Evolutionary conservation across 2,797 vertebrate species (phyloP), one percentile per base, ranked within the genome.

Genomic region (Coregonus suidteri): DNA sequence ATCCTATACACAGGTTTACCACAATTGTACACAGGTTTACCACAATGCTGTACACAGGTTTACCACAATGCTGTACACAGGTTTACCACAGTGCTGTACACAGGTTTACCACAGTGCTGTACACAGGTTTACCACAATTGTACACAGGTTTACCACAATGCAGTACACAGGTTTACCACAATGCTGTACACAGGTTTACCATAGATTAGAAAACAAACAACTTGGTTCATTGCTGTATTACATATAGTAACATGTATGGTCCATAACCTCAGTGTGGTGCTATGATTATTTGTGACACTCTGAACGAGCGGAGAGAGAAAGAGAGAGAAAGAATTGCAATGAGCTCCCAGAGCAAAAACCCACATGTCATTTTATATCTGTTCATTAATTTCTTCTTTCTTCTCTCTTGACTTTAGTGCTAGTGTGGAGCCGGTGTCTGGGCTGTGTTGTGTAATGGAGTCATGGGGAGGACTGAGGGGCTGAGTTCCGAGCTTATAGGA

Each of bases 311-410:
- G 68, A 52, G 74, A 73, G 20, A 37, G 9, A 65, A 41, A 31
- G 59, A 64, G 56, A 47, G 18, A 62, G 34, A 31, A 9, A n/a
- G 2, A 67, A 14, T 52, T 30, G 52, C 41, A 62, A 34, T 56
- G 7, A 6, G 35, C 30, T 18, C 37, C 37, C 18, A 70, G 51
- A 59, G 16, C 31, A 6, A 52, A 76, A 41, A 70, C 72, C 31
- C 6, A 69, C 81, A 77, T 79, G 86, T 77, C 80, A 80, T 87
- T 83, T 75, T 82, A 73, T 56, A 82, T 86, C 73, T 81, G 75
- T 80, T 84, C 76, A 31, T 71, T 65, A 30, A 37, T 71, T 71
- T 51, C n/a, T 78, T 53, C 30, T 76, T 30, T 53, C n/a, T 25
- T 31, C 47, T 30, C 13, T 72, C 51, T 41, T 47, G 64, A 82